These are phyloP conservation scores for Cassiopea andromeda DNA, from an alignment of 30 jellyfish, hydroid and myxozoan genomes.

Conservation along the genomic window DNA sequence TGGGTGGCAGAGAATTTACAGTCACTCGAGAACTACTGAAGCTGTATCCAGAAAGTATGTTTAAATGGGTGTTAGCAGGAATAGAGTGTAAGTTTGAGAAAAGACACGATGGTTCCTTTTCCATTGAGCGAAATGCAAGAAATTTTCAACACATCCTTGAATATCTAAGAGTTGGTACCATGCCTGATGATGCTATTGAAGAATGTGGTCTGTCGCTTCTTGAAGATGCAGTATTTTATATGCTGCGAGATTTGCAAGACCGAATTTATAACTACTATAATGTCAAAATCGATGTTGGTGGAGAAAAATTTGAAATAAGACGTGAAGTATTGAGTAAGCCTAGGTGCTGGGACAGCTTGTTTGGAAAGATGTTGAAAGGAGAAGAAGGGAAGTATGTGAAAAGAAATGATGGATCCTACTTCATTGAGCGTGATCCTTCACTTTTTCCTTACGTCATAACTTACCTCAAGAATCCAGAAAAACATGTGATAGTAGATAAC, in stretches of 20 bases:
- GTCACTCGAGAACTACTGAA: neutral
- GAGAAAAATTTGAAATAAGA: neutral
- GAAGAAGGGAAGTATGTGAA: neutral
- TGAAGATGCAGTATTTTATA: constrained; percentile 16
- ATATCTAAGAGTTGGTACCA: constrained; percentile 3
- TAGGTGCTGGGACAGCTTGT: neutral
- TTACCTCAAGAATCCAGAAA: neutral
- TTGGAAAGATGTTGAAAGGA: neutral
- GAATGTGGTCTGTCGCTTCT: neutral
- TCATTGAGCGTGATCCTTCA: constrained; percentile 10
- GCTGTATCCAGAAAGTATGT: constrained; percentile 9
- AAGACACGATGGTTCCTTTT: neutral
- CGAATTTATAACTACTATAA: neutral
- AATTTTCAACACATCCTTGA: neutral
- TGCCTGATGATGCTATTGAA: neutral
- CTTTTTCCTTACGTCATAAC: neutral
- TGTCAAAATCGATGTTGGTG: neutral
- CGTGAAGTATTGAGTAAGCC: neutral
- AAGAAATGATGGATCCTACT: constrained; percentile 6
- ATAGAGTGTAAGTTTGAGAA: neutral
- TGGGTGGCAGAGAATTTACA: neutral
- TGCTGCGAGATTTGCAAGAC: neutral
- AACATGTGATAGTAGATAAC: too few species aligned
- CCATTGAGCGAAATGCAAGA: constrained; percentile 14
- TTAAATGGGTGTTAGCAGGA: neutral